A percentile compares a stretch with the other conserved stretches of the same genome.
phyloP scores from a whole-genome alignment of 2,888 invertebrate genomes.

The Cephus spinipes region DNA sequence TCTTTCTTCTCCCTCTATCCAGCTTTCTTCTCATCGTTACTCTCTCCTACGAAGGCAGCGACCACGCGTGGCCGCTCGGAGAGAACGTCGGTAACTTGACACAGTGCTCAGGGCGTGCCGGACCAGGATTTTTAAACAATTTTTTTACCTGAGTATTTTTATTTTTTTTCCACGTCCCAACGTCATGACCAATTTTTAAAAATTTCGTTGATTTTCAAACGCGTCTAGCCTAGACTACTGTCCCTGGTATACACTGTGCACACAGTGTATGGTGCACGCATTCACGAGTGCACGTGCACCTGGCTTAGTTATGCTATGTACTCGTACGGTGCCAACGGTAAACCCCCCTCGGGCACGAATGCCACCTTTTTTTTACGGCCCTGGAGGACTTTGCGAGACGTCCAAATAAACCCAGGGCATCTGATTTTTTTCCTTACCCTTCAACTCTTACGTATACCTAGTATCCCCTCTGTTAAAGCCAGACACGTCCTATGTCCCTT shows the following conservation, averaged over 20 bases:
- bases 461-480: neutral
- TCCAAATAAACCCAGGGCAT: neutral
- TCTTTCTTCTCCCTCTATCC: neutral
- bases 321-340: neutral
- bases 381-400: neutral
- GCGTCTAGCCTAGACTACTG: neutral
- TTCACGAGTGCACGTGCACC: neutral
- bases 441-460: neutral
- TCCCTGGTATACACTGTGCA: neutral
- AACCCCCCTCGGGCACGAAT: neutral
- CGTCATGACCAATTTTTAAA: neutral
- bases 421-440: neutral
- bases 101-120: neutral
- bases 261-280: neutral
- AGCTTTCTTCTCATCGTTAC: neutral
- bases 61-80: neutral
- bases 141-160: conserved; percentile 10
- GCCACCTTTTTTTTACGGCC: neutral
- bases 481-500: neutral
- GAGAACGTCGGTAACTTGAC: neutral
- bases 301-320: neutral
- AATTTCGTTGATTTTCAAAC: neutral
- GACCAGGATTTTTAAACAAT: neutral
- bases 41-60: neutral
- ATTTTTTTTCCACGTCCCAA: neutral